phyloP scores from a whole-genome alignment of 2,888 invertebrate species.

The Polydesmus complanatus region DNA sequence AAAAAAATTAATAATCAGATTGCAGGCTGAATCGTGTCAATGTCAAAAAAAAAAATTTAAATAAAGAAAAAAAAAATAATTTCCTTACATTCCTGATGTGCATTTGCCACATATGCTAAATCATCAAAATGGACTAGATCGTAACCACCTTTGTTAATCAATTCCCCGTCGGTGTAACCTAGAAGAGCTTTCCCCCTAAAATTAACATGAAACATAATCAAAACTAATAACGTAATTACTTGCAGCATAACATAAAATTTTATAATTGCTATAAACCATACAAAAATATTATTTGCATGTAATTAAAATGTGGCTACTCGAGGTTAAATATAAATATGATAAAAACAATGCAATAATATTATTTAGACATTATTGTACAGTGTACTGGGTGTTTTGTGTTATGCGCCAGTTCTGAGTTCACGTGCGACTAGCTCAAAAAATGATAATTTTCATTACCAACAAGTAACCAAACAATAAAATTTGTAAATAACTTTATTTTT shows the following conservation, averaged over 20 bases:
- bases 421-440: too few species aligned
- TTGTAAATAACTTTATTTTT: too few species aligned
- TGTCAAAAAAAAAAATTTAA: background rate
- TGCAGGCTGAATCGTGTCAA: background rate
- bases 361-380: too few species aligned
- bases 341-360: too few species aligned
- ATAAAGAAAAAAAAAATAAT: too few species aligned
- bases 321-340: too few species aligned
- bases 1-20: too few species aligned
- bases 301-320: too few species aligned
- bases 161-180: constrained; percentile 82
- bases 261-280: background rate
- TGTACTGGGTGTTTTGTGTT: too few species aligned
- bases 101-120: constrained; percentile 90
- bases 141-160: constrained; percentile 89
- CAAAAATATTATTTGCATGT: background rate
- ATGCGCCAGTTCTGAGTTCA: too few species aligned
- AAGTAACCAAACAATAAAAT: too few species aligned
- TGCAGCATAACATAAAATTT: background rate
- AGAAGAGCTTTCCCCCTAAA: constrained; percentile 82
- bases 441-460: too few species aligned
- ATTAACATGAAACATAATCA: constrained; percentile 18
- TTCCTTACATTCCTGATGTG: constrained; percentile 99
- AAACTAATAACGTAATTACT: background rate
- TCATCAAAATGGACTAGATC: constrained; percentile 97